Evolutionary conservation across 2,888 invertebrate genomes (phyloP).

Genomic region (Papilio gigon): DNA sequence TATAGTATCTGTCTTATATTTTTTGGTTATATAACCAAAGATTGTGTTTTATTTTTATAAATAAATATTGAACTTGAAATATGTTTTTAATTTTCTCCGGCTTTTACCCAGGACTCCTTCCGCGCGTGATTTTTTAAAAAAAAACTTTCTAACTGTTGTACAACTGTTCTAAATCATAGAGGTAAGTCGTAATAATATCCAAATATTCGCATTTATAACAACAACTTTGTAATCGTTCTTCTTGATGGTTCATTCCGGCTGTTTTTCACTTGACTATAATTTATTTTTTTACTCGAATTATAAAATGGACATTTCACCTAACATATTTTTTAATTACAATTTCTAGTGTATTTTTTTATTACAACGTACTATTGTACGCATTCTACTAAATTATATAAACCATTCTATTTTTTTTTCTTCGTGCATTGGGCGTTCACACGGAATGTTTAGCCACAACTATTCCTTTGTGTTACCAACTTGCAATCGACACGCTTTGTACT

Average conservation of each 20-base stretch:
- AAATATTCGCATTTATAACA: too few species aligned
- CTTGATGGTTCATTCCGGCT: too few species aligned
- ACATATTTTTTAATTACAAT: background rate
- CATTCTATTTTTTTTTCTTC: too few species aligned
- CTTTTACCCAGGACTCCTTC: background rate
- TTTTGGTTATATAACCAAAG: slow-evolving; percentile 28
- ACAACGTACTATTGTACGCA: background rate
- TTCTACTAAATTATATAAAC: background rate
- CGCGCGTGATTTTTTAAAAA: too few species aligned
- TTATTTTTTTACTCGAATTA: background rate
- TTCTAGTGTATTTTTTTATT: background rate
- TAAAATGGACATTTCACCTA: background rate
- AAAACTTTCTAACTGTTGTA: too few species aligned
- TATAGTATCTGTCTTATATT: slow-evolving; percentile 7
- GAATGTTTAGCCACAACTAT: too few species aligned
- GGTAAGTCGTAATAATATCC: too few species aligned
- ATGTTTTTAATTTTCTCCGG: background rate
- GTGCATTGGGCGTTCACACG: too few species aligned
- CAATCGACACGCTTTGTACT: too few species aligned
- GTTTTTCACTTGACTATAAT: too few species aligned
- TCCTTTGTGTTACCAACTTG: background rate
- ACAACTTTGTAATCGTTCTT: background rate
- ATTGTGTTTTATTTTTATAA: slow-evolving; percentile 29
- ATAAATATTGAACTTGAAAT: slow-evolving; percentile 10
- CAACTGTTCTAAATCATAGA: too few species aligned